Evolutionary conservation across 2,797 vertebrate genomes (phyloP).

Genomic region (Poeciliopsis infans): DNA sequence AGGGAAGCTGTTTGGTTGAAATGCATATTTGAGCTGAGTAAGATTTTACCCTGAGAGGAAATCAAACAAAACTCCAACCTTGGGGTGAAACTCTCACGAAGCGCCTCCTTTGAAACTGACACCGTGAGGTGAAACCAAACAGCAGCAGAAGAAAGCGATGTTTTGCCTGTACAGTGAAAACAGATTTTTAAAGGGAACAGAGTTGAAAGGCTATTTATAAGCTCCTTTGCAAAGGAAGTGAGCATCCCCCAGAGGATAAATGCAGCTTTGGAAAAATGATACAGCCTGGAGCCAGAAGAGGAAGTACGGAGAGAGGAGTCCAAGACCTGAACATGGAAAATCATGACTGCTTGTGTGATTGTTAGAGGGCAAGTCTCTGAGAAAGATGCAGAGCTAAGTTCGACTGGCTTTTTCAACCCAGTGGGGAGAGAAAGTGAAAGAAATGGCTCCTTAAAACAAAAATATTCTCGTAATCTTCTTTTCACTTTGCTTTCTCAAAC

Average conservation of each 20-base stretch:
- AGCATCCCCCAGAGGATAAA: constrained; percentile 78
- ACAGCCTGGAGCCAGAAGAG: constrained; percentile 80
- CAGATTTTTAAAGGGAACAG: constrained; percentile 73
- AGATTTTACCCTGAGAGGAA: constrained; percentile 53
- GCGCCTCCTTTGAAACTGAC: constrained; percentile 73
- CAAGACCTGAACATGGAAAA: constrained; percentile 80
- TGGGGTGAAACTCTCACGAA: constrained; percentile 44
- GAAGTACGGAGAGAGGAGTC: constrained; percentile 73
- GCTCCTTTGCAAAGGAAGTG: constrained; percentile 80
- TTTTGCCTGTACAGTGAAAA: constrained; percentile 80
- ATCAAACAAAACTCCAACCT: constrained; percentile 60
- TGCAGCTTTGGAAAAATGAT: constrained; percentile 84
- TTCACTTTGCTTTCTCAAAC: not conserved
- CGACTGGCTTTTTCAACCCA: constrained; percentile 6
- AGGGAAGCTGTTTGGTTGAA: constrained; percentile 31
- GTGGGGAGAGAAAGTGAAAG: constrained; percentile 1
- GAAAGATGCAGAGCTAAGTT: constrained; percentile 22
- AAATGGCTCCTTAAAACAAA: not conserved
- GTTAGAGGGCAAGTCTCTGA: constrained; percentile 20
- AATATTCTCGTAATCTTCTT: not conserved
- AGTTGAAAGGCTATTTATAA: constrained; percentile 83
- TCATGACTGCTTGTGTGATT: constrained; percentile 56
- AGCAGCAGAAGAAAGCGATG: constrained; percentile 62
- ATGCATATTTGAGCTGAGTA: constrained; percentile 65
- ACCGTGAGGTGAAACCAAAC: constrained; percentile 62